Percentiles rank a stretch among this genome's conserved stretches.
Evolutionary conservation across 2,113 vertebrate species (phyloP).

Genomic region (Ceratotherium simum): DNA sequence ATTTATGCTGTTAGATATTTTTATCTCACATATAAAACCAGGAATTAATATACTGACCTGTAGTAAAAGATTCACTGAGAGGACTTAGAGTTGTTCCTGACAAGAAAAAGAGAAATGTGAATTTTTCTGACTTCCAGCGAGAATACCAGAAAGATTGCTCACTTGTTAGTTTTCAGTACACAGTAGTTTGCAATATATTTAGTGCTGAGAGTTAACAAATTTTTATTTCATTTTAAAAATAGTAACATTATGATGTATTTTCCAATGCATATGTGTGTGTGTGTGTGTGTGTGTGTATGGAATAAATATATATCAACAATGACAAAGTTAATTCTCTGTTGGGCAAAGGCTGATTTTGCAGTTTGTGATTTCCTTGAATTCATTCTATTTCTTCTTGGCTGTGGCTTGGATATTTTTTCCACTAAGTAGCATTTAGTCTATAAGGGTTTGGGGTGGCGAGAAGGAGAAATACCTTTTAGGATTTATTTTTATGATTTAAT

Average conservation of each 20-base stretch:
- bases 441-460: background rate
- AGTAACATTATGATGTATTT: background rate
- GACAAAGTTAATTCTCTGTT: background rate
- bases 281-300: background rate
- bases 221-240: slow-evolving; percentile 30
- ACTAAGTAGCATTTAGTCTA: background rate
- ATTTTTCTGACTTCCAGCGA: background rate
- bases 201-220: background rate
- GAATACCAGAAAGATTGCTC: background rate
- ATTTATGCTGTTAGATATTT: background rate
- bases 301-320: background rate
- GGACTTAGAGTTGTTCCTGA: background rate
- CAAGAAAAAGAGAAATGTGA: slow-evolving; percentile 51
- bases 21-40: background rate
- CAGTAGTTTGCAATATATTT: background rate
- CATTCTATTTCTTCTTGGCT: background rate
- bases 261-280: background rate
- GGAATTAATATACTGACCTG: slow-evolving; percentile 54
- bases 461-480: background rate
- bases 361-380: background rate
- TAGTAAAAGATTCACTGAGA: background rate
- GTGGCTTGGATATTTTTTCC: background rate
- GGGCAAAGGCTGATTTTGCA: background rate
- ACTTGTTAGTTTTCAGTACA: background rate
- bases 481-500: background rate